Evolutionary conservation across 2,113 vertebrate species (phyloP).

Genomic region (Periophthalmodon schlosseri): DNA sequence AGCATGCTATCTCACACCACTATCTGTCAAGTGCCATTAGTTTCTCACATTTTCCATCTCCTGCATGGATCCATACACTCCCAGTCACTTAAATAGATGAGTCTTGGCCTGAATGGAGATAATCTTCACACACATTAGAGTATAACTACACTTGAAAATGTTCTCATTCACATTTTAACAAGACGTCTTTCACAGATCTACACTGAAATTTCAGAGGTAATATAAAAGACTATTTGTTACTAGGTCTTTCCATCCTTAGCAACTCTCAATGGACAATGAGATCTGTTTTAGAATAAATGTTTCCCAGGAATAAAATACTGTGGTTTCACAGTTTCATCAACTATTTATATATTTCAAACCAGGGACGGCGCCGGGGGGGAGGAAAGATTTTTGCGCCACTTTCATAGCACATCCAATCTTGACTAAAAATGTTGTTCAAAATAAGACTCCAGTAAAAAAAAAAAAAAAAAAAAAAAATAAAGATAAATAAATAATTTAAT

Average conservation of each 20-base stretch:
- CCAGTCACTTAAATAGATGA: constrained; percentile 20
- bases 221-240: neutral
- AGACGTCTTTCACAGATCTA: neutral
- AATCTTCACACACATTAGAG: neutral
- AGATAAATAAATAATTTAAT: too few species aligned
- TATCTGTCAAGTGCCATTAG: constrained; percentile 74
- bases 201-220: neutral
- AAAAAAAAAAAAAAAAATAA: too few species aligned
- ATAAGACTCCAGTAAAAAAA: too few species aligned
- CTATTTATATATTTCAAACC: neutral
- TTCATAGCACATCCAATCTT: too few species aligned
- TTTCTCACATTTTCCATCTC: constrained; percentile 41
- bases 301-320: too few species aligned
- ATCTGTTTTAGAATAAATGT: neutral
- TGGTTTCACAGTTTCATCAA: too few species aligned
- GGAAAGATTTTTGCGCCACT: too few species aligned
- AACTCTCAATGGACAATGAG: neutral
- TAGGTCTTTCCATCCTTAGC: neutral
- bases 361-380: too few species aligned
- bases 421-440: too few species aligned
- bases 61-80: constrained; percentile 42
- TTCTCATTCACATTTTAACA: constrained; percentile 1
- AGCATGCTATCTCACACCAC: constrained; percentile 64
- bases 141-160: neutral
- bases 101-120: constrained; percentile 4